Percentiles rank a stretch among this genome's conserved stretches.
These are phyloP conservation scores for Alligator mississippiensis DNA, from an alignment of 2,113 vertebrate genomes.

Conservation along the genomic window DNA sequence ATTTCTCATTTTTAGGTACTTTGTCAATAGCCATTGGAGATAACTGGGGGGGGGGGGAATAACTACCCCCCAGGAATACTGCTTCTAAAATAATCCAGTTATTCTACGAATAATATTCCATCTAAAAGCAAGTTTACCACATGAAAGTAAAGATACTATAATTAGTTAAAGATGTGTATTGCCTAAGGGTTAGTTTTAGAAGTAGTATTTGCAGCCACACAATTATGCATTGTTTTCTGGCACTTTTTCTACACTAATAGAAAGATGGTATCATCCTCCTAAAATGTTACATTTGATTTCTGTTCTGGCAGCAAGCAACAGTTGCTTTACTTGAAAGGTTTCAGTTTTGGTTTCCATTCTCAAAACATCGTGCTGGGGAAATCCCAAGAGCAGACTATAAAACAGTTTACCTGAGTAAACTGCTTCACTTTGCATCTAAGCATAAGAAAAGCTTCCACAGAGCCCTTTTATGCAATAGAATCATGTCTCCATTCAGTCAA, in stretches of 20 bases:
- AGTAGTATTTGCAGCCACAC: too few relatives aligned
- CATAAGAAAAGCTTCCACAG: too few relatives aligned
- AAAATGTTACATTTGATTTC: background rate
- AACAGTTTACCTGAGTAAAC: background rate
- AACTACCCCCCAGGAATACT: background rate
- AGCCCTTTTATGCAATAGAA: background rate
- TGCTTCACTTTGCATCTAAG: background rate
- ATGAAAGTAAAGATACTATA: background rate
- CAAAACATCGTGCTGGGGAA: background rate
- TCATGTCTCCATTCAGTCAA: background rate
- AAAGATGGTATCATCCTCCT: background rate
- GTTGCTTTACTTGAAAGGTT: background rate
- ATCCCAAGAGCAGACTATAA: background rate
- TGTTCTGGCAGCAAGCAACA: background rate
- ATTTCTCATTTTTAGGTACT: too few relatives aligned
- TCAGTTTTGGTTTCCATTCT: background rate
- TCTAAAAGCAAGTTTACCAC: background rate
- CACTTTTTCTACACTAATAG: background rate
- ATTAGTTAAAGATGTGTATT: too few relatives aligned
- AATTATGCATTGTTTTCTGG: background rate
- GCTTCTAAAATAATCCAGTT: background rate
- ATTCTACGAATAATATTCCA: background rate
- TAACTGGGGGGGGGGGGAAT: background rate
- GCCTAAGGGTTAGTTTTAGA: too few relatives aligned
- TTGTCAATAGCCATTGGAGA: background rate